Evolutionary conservation across 1,140 invertebrate species (phyloP).

Genomic region (Rhyacophila brunnea): DNA sequence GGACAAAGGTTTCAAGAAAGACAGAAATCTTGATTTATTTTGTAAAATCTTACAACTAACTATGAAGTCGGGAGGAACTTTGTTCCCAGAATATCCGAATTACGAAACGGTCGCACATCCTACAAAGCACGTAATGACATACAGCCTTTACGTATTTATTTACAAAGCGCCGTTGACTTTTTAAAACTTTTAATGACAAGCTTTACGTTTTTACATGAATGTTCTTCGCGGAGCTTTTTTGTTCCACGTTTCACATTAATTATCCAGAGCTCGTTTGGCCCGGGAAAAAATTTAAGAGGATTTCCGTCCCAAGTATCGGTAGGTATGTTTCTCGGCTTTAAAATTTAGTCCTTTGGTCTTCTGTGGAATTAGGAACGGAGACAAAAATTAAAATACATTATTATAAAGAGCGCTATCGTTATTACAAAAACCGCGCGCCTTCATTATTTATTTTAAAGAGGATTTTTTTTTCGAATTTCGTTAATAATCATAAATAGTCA

Average conservation of each 20-base stretch:
- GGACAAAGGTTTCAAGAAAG: conserved; percentile 5
- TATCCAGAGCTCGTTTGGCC: conserved; percentile 9
- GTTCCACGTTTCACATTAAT: conserved; percentile 23
- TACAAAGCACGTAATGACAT: conserved; percentile 22
- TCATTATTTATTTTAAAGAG: no score
- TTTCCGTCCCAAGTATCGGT: conserved; percentile 21
- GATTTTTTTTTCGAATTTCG: no score
- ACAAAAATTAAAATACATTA: no score
- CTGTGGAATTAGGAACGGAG: no score
- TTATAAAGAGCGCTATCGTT: no score
- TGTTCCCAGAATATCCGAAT: conserved; percentile 12
- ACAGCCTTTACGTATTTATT: conserved; percentile 27
- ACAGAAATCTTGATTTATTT: conserved; percentile 15
- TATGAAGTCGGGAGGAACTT: conserved; percentile 5
- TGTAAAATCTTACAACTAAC: conserved; percentile 9
- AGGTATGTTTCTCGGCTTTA: conserved; percentile 4
- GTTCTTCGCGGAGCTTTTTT: conserved; percentile 20
- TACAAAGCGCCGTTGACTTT: conserved; percentile 27
- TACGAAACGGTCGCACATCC: conserved; percentile 17
- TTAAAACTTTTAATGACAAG: conserved; percentile 28
- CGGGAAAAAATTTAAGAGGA: conserved; percentile 14
- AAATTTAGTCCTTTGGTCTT: conserved; percentile 10
- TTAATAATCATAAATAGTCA: no score
- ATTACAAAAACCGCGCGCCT: no score
- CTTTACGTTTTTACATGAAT: conserved; percentile 27